Conservation (phyloP, 2,113 vertebrate species). For the Athene noctua region DNA sequence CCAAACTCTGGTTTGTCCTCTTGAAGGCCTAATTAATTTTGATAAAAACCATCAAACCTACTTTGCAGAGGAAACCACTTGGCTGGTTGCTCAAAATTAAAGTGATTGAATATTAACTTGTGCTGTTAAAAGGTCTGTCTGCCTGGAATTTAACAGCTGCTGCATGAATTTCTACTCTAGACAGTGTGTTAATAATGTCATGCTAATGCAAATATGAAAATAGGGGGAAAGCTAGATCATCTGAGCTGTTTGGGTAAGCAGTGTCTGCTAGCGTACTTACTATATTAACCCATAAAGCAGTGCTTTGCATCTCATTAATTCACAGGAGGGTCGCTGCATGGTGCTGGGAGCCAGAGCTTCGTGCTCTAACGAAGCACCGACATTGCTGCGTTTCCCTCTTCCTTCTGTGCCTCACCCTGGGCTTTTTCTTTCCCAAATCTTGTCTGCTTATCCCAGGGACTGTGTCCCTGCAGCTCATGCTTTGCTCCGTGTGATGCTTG, state of each 20-base stretch:
- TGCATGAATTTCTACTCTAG: rapidly evolving
- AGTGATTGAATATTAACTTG: background rate
- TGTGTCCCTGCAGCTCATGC: background rate
- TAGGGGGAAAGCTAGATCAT: background rate
- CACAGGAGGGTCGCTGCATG: background rate
- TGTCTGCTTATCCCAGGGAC: too few species aligned
- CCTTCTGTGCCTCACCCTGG: background rate
- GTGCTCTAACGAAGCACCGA: rapidly evolving
- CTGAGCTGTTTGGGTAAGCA: rapidly evolving
- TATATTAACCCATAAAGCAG: rapidly evolving
- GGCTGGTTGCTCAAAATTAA: background rate
- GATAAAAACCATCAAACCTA: background rate
- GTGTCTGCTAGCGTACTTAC: background rate
- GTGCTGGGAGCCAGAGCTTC: background rate
- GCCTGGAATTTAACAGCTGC: background rate
- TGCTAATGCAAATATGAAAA: background rate
- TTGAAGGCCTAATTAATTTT: background rate
- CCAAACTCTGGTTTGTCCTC: background rate
- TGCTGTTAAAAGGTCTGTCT: background rate
- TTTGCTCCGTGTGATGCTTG: rapidly evolving
- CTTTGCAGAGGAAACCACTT: background rate
- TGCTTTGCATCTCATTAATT: background rate
- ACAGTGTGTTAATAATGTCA: rapidly evolving
- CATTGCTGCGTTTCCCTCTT: rapidly evolving
- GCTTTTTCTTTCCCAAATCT: background rate